Evolutionary conservation across 2,888 invertebrate genomes (phyloP).

Genomic region (Lymantria dispar): DNA sequence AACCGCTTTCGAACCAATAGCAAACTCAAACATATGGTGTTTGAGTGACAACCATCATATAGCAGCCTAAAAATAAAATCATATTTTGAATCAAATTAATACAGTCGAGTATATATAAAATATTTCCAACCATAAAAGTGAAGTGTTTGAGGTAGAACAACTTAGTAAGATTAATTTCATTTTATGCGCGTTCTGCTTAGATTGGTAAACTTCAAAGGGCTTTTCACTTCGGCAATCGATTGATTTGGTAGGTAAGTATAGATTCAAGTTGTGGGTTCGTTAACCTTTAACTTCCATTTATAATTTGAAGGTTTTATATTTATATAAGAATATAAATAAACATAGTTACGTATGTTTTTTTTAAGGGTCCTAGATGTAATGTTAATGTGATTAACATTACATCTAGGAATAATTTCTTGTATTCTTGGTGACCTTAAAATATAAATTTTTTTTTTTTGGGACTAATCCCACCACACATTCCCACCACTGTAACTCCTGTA

Average conservation of each 20-base stretch:
- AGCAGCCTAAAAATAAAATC: no score
- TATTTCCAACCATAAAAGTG: conserved; percentile 12
- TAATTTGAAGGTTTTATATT: background rate
- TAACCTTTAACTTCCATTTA: conserved; percentile 7
- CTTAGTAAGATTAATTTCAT: conserved; percentile 28
- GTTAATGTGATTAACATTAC: no score
- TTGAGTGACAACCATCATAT: background rate
- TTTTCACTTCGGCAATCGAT: conserved; percentile 24
- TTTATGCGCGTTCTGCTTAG: conserved; percentile 24
- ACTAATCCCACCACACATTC: no score
- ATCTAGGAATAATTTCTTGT: no score
- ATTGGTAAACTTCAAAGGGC: conserved; percentile 27
- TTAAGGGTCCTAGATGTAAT: no score
- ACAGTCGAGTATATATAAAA: conserved; percentile 8
- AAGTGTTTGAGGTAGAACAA: conserved; percentile 18
- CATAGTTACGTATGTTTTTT: no score
- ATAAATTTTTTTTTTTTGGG: no score
- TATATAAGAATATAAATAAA: background rate
- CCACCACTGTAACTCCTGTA: no score
- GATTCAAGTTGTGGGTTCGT: conserved; percentile 9
- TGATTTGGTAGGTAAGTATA: conserved; percentile 14
- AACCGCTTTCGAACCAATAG: background rate
- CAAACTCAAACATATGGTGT: background rate
- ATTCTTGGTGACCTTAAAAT: no score
- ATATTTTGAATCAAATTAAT: conserved; percentile 6